Evolutionary conservation across 2,797 vertebrate species (phyloP), one percentile per base, ranked within the genome.

Genomic region (Pagetopsis macropterus): DNA sequence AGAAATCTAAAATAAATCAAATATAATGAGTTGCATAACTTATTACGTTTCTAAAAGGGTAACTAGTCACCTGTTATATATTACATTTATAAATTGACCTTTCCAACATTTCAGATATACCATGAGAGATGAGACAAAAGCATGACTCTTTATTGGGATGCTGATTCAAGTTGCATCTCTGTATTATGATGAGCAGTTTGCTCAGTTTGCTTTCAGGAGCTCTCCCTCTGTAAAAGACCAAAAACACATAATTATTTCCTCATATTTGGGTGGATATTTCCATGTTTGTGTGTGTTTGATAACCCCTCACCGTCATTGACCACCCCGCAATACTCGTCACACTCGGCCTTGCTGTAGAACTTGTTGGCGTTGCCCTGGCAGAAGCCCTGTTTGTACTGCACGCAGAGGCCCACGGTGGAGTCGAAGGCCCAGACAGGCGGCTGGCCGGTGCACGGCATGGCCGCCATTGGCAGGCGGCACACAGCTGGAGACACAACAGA

Each of bases 331-430:
- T 98, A 98, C 88, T 99, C 98, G 52, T 96, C 94, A 85, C 98
- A 99, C 87, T 99, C 98, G 5, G 96, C 96, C 87, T 97, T 95
- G 0, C 89, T 95, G 94, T 98, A 99, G 94, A 99, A 99, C 85
- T 96, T 95, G 94, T 99, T 99, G 3, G 91, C 96, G 0, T 99
- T 99, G 80, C 91, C 93, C 49, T 95, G 91, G 84, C 98, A 99
- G 82, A 95, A 96, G 23, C 90, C 91, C 0, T 90, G 91, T 73
- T 17, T 84, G 89, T 97, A 97, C 0, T 65, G 69, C 66, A 96
- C 44, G 11, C 98, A 99, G 74, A 94, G 93, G 14, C 96, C 97
- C 1, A 37, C 72, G 0, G 16, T 9, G 0, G 94, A 89, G 13
- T 97, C 88, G 0, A 98, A 99, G 17, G 95, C 95, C 97, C 97